Base-by-base conservation (phyloP, 2,113 vertebrate species). In the Columba janthina region DNA sequence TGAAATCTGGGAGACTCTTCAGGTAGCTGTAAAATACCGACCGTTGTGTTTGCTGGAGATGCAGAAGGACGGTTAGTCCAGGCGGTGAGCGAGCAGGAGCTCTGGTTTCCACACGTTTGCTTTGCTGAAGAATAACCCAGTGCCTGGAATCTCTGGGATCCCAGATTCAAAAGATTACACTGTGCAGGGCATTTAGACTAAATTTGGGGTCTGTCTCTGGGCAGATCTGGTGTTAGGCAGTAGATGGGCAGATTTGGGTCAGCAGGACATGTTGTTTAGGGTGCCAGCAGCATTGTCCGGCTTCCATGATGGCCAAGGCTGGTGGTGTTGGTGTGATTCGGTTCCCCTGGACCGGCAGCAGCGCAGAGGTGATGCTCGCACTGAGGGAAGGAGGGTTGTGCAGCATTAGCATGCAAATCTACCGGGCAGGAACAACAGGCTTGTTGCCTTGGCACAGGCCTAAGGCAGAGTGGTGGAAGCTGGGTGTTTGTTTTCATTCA, bases 401-500 rank as follows among this genome's bases (percentile, higher is more conserved):
- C 46, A 80, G 73, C 54, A 54, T 88, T 61, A 79, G 20, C 65
- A 48, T 81, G 90, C 74, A 83, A 28, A 60, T 67, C 67, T 88
- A 26, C 54, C 11, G 5, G 44, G 28, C 72, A 66, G 36, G n/a
- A 84, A 22, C 74, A 77, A 6, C 38, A 60, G 73, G n/a, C 58
- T 7, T 82, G 74, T 53, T 85, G 85, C 71, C 74, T 81, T 93
- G 92, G 85, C 93, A 85, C 74, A 57, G 85, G 42, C 34, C 48
- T 81, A 5, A 73, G 32, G 2, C 53, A 57, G 81, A 21, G 20
- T 64, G 2, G 2, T 65, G 53, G 81, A 74, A 88, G 66, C 65
- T 93, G 87, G 29, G 9, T 56, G 75, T 53, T 91, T 64, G 89
- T 15, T 82, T 78, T 79, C 64, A 58, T 25, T 7, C 80, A 92